A percentile compares a stretch with the other conserved stretches of the same genome.
phyloP scores from a whole-genome alignment of 2,888 invertebrate species.

The Drosophila hamatofila region DNA sequence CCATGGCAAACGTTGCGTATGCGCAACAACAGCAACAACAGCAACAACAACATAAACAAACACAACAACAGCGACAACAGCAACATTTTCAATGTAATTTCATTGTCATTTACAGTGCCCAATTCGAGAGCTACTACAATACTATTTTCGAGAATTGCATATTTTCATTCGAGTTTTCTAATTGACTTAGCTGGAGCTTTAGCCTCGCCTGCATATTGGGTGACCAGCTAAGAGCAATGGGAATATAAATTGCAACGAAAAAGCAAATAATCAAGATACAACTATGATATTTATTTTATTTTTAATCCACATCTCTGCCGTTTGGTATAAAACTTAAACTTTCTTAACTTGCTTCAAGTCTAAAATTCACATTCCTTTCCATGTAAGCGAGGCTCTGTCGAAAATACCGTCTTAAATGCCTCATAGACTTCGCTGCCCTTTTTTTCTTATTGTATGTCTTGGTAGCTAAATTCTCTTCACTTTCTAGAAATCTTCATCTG shows the following conservation, averaged over 20 bases:
- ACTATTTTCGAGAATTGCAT: not conserved
- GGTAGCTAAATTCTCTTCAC: too few relatives aligned
- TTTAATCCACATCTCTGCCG: not conserved
- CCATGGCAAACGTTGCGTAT: slow-evolving; percentile 61
- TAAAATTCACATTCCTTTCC: too few relatives aligned
- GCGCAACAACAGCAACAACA: slow-evolving; percentile 49
- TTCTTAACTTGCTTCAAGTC: too few relatives aligned
- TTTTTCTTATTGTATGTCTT: too few relatives aligned
- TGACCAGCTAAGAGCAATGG: not conserved
- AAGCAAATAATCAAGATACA: not conserved
- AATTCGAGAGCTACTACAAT: slow-evolving; percentile 8
- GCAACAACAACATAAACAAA: slow-evolving; percentile 33
- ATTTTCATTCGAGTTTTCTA: not conserved
- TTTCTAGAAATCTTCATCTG: too few relatives aligned
- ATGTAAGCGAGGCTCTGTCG: too few relatives aligned
- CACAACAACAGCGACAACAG: too few relatives aligned
- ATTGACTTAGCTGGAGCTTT: slow-evolving; percentile 1
- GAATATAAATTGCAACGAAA: not conserved
- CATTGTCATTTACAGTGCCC: slow-evolving; percentile 33
- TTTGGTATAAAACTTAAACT: not conserved
- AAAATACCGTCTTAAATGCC: too few relatives aligned
- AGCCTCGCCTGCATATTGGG: not conserved
- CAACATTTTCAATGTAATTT: slow-evolving; percentile 61
- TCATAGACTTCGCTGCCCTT: too few relatives aligned
- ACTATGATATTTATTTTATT: not conserved